Base-by-base conservation (phyloP, 1,140 invertebrate genomes). In the Epicauta chinensis region DNA sequence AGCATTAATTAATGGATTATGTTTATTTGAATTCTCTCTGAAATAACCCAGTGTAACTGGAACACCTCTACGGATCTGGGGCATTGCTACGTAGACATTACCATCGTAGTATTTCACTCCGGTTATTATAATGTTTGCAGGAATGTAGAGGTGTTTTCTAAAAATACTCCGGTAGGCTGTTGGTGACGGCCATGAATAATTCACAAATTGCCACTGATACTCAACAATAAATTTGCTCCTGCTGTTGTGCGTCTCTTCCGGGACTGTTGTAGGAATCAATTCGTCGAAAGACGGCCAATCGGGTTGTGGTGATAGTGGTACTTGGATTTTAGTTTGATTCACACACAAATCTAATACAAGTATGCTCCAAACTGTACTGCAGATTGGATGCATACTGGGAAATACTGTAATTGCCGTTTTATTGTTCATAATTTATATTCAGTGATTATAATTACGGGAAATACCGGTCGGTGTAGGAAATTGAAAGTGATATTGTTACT, bases 1-100 rank as follows among this genome's bases (percentile, higher is more conserved):
- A 1, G 85, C 79, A 11, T 73, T 71, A 9, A 87, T 54, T 16
- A 75, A 72, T 0, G 81, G 81, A 6, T 79, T 64, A 14, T 38
- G 44, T 38, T 53, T 53, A 10, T 16, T 36, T 9, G 14, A 41
- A 32, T n/a, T 29, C 34, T 23, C 13, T 11, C 13, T 36, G 16
- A 47, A 35, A 13, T 9, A 12, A 5, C 16, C 41, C 12, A 77
- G 48, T 1, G 75, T 76, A 1, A 65, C 69, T 6, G 75, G 74
- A 17, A 74, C 64, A 2, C 74, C 75, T 13, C 42, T 30, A 41
- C 66, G 65, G 45, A 66, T 65, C 42, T 71, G 63, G 2, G 75
- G 73, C 12, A 77, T 43, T 1, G 71, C 67, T 2, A 76, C 17
- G 46, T 70, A 76, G 13, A 75, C 49, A 14, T 59, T 51, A 14